Percentiles rank a stretch among this genome's conserved stretches.
Conservation (phyloP, 2,797 vertebrate genomes). For the Bradypus variegatus region DNA sequence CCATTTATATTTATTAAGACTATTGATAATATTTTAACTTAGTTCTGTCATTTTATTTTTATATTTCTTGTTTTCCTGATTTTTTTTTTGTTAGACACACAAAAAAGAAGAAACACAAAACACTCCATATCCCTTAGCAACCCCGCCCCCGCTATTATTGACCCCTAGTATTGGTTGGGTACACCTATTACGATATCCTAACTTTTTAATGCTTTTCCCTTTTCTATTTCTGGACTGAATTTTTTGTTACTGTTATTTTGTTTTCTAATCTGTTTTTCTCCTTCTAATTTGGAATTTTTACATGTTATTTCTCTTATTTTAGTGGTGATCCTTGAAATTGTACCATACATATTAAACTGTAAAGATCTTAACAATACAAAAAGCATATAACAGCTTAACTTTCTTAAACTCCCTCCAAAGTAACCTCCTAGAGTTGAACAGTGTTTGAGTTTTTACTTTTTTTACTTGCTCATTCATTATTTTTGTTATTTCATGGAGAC, state of each 20-base stretch:
- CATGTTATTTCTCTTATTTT: neutral
- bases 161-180: too few species aligned
- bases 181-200: too few species aligned
- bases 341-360: neutral
- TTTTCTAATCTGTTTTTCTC: neutral
- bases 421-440: neutral
- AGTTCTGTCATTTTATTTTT: neutral
- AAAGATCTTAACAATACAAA: neutral
- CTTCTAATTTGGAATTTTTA: neutral
- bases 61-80: neutral
- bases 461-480: neutral
- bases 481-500: neutral
- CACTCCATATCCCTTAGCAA: too few species aligned
- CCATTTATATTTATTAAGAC: neutral
- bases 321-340: neutral
- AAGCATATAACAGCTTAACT: neutral
- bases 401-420: neutral
- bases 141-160: too few species aligned
- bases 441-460: neutral
- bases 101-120: too few species aligned
- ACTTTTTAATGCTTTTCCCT: neutral
- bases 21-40: neutral
- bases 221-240: neutral
- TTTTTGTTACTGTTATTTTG: neutral
- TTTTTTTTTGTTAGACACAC: too few species aligned